Conservation (phyloP, 2,113 vertebrate genomes). For the Craseonycteris thonglongyai region DNA sequence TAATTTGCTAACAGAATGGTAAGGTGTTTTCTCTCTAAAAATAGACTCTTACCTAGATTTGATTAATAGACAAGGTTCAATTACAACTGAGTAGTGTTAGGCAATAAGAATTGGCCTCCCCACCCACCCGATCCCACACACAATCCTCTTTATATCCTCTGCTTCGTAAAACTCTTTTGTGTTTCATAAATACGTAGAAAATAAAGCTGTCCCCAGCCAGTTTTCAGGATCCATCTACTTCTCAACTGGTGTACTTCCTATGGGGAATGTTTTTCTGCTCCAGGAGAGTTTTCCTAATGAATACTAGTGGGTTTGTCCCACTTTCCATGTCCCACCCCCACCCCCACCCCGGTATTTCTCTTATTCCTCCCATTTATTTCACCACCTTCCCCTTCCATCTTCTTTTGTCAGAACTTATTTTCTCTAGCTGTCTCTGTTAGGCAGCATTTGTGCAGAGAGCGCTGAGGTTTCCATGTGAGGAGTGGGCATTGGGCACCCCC, state of each 20-base stretch:
- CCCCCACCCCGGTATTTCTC: too few relatives aligned
- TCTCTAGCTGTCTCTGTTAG: conserved; percentile 64
- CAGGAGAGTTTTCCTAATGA: neutral
- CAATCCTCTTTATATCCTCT: neutral
- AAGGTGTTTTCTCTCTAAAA: neutral
- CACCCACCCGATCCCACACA: neutral
- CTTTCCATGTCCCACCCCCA: too few relatives aligned
- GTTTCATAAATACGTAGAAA: neutral
- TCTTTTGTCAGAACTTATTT: neutral
- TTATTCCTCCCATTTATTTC: neutral
- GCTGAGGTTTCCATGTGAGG: conserved; percentile 39
- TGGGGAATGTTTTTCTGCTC: neutral
- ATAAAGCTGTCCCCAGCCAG: neutral
- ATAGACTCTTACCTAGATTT: neutral
- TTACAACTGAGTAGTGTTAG: neutral
- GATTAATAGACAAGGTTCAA: neutral
- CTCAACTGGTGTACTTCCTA: neutral
- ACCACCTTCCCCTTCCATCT: neutral
- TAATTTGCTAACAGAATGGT: neutral
- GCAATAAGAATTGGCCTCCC: neutral
- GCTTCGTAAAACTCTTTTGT: neutral
- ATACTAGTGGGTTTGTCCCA: neutral
- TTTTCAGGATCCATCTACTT: neutral
- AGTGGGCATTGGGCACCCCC: conserved; percentile 40
- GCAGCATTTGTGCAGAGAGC: too few relatives aligned